Base-by-base conservation (phyloP, 1,140 invertebrate genomes). In the Stenopsyche tienmushanensis region DNA sequence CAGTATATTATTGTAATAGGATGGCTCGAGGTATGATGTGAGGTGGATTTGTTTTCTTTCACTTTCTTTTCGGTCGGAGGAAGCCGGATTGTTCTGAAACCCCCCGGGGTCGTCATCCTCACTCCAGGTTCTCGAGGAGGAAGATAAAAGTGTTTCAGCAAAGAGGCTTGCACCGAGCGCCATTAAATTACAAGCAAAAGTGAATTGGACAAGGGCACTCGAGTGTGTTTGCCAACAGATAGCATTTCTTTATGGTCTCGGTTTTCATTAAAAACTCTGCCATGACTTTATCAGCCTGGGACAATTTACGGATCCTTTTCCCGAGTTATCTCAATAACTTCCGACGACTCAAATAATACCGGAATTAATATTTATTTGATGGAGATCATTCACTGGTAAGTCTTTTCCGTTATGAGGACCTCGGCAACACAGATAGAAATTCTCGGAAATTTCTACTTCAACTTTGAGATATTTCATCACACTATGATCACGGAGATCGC, bases 191-290 rank as follows among this genome's bases (percentile, higher is more conserved):
- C 66, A 15, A 17, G 26, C 44, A 52, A 59, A 67, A 67, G 60
- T 65, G 66, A 68, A 68, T 68, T 60, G 55, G 66, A 54, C 66
- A 65, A 64, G 62, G 62, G 62, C 62, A 68, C 50, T 68, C 62
- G 62, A 55, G 62, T 55, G 66, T 64, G 62, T 62, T 63, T 65
- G 66, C 62, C 66, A 62, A 47, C 66, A 68, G 66, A 68, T 68
- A 68, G 57, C 55, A 62, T 63, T 63, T 65, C 64, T 65, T 65
- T 65, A 65, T 49, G 64, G 53, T 24, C 15, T 17, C 15, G 42
- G 44, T 44, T 41, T 65, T 65, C 64, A 65, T 58, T 57, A 65
- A 58, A 52, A 50, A 57, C 53, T 57, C 53, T 42, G 50, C 50
- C 23, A 21, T 9, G 24, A 25, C 52, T 29, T 29, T 54, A 54